Percentiles rank a stretch among this genome's conserved stretches.
These are phyloP conservation scores for Epirrhoe tristata DNA, from an alignment of 2,888 invertebrate species.

Conservation along the genomic window DNA sequence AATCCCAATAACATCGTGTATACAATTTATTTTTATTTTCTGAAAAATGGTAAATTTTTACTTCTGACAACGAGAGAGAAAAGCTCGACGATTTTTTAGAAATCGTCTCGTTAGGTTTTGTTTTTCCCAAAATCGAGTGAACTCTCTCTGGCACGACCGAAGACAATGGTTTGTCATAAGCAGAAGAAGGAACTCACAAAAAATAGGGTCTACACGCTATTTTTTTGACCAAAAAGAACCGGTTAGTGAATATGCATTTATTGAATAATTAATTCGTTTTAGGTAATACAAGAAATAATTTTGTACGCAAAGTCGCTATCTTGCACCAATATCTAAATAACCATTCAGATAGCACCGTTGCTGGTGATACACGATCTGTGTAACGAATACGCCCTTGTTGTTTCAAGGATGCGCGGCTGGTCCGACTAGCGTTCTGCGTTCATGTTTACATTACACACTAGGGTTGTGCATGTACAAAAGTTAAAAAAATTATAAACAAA, in stretches of 20 bases:
- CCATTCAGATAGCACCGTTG: slow-evolving; percentile 16
- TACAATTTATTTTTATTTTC: too few relatives aligned
- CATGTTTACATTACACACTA: slow-evolving; percentile 15
- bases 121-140: not conserved
- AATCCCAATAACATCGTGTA: too few relatives aligned
- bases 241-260: too few relatives aligned
- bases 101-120: not conserved
- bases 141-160: not conserved
- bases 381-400: slow-evolving; percentile 71
- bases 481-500: not conserved
- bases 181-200: not conserved
- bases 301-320: not conserved
- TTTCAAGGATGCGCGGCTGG: slow-evolving; percentile 56
- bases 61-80: too few relatives aligned
- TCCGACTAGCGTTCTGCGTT: slow-evolving; percentile 21
- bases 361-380: slow-evolving; percentile 62
- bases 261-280: too few relatives aligned
- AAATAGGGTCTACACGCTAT: too few relatives aligned
- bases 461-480: not conserved
- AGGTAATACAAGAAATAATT: not conserved
- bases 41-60: too few relatives aligned
- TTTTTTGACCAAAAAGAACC: too few relatives aligned
- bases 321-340: not conserved
- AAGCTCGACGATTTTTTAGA: too few relatives aligned
- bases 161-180: not conserved